phyloP scores from a whole-genome alignment of 2,888 invertebrate genomes.

The Epistrophella euchroma region DNA sequence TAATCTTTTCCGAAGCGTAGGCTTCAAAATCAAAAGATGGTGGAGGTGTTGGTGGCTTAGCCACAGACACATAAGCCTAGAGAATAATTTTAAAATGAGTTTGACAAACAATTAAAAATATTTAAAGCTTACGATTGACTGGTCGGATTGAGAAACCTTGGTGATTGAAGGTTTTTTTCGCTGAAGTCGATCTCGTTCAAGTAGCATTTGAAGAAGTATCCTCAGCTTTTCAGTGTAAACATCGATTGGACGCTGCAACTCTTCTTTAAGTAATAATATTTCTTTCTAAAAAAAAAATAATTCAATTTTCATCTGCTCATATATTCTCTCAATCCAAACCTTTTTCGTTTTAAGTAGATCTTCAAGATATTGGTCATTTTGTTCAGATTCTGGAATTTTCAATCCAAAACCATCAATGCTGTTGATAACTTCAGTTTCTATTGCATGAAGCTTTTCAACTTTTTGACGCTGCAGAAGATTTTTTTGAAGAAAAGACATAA shows the following conservation, averaged over 20 bases:
- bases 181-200: constrained; percentile 49
- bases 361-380: constrained; percentile 29
- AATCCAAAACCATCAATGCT: constrained; percentile 84
- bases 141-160: constrained; percentile 24
- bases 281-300: constrained; percentile 27
- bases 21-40: constrained; percentile 78
- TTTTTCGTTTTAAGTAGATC: constrained; percentile 35
- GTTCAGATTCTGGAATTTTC: not conserved
- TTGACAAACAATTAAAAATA: not conserved
- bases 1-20: constrained; percentile 80
- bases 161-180: constrained; percentile 25
- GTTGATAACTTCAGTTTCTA: constrained; percentile 88
- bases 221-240: constrained; percentile 55
- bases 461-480: constrained; percentile 86
- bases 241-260: constrained; percentile 26
- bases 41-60: constrained; percentile 78
- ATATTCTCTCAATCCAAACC: constrained; percentile 3
- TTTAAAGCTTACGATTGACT: constrained; percentile 32
- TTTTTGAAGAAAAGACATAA: not conserved
- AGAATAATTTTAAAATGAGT: not conserved
- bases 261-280: constrained; percentile 22
- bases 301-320: not conserved
- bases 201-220: constrained; percentile 50
- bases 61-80: constrained; percentile 29
- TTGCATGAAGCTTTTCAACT: constrained; percentile 91